Conservation (phyloP, 2,113 vertebrate genomes). For the Forbesichthys agassizii region DNA sequence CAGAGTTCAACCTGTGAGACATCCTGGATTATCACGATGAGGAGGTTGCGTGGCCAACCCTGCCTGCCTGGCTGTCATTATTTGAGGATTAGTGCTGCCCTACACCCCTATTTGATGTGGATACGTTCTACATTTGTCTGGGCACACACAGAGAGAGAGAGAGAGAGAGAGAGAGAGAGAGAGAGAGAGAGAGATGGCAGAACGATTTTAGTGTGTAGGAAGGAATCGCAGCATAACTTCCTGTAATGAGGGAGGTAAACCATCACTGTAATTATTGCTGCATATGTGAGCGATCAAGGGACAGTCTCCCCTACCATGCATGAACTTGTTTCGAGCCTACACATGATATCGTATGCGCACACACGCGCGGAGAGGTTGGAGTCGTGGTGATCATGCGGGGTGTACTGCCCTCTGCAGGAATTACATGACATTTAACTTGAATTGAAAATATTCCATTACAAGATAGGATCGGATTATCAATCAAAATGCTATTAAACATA, state of each 20-base stretch:
- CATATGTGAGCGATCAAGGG: slow-evolving; percentile 43
- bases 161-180: neutral
- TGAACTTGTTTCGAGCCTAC: slow-evolving; percentile 94
- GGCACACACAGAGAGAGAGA: neutral
- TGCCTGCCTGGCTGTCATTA: slow-evolving; percentile 63
- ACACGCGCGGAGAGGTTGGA: slow-evolving; percentile 33
- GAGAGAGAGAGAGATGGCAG: neutral
- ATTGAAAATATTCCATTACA: too few species aligned
- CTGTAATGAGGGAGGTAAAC: neutral
- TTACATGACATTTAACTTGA: slow-evolving; percentile 29
- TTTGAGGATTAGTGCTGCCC: slow-evolving; percentile 73
- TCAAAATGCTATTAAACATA: too few species aligned
- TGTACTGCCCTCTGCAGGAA: slow-evolving; percentile 32
- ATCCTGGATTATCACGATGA: slow-evolving; percentile 33
- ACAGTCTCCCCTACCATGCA: slow-evolving; percentile 78
- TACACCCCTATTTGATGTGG: slow-evolving; percentile 61
- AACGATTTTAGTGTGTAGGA: neutral
- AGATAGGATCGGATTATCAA: too few species aligned
- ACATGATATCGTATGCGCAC: slow-evolving; percentile 76
- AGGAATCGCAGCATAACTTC: slow-evolving; percentile 22
- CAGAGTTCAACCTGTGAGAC: slow-evolving; percentile 19
- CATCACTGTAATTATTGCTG: slow-evolving; percentile 38
- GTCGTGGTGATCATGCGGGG: slow-evolving; percentile 34
- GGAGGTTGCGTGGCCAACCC: slow-evolving; percentile 40
- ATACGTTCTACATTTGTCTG: slow-evolving; percentile 39